Evolutionary conservation across 2,113 vertebrate species (phyloP).

Genomic region (Ranitomeya variabilis): DNA sequence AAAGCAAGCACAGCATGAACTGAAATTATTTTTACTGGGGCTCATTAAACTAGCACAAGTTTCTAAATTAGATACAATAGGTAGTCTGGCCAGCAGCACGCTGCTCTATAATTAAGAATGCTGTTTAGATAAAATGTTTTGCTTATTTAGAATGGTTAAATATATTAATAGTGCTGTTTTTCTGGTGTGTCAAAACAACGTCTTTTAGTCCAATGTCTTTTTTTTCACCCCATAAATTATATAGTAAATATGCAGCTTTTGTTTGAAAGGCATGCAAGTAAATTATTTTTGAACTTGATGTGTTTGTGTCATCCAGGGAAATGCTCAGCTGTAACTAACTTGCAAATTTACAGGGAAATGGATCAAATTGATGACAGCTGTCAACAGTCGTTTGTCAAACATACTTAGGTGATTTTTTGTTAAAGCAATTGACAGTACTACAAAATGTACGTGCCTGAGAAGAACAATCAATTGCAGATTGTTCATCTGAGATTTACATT

Average conservation of each 20-base stretch:
- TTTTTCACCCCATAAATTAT: background rate
- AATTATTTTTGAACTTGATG: conserved; percentile 35
- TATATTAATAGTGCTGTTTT: background rate
- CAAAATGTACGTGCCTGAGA: conserved; percentile 30
- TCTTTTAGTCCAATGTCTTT: background rate
- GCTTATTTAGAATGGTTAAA: conserved; percentile 16
- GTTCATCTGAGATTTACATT: conserved; percentile 6
- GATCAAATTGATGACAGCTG: conserved; percentile 50
- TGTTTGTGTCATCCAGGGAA: conserved; percentile 43
- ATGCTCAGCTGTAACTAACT: conserved; percentile 39
- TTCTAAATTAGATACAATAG: conserved; percentile 56
- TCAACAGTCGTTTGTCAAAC: conserved; percentile 51
- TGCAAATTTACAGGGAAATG: conserved; percentile 34
- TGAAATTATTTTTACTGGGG: conserved; percentile 50
- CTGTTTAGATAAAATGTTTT: conserved; percentile 41
- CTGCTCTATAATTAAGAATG: conserved; percentile 32
- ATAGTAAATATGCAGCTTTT: background rate
- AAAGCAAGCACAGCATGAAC: conserved; percentile 48
- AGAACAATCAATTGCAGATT: background rate
- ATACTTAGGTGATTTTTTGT: conserved; percentile 40
- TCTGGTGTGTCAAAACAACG: background rate
- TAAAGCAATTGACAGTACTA: conserved; percentile 30
- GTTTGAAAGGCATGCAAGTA: conserved; percentile 11
- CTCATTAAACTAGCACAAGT: conserved; percentile 53
- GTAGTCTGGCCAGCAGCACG: conserved; percentile 19